A percentile compares a stretch with the other conserved stretches of the same genome.
phyloP scores from a whole-genome alignment of 2,888 invertebrate genomes.

The Andrena praecox region DNA sequence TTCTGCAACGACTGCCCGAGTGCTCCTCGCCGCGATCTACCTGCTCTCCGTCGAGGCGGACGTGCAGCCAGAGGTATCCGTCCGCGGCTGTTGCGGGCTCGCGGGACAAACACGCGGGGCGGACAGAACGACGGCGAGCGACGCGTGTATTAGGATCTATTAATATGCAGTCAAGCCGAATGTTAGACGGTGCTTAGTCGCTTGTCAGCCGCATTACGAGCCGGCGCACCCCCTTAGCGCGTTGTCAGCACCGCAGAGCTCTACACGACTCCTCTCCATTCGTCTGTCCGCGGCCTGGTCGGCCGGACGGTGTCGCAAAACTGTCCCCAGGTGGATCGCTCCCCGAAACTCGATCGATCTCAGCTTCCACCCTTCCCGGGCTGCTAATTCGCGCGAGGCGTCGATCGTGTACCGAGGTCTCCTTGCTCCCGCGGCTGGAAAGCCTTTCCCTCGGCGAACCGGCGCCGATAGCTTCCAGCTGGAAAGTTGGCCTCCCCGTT shows the following conservation, averaged over 20 bases:
- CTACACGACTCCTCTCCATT: slow-evolving; percentile 57
- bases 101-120: slow-evolving; percentile 67
- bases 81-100: slow-evolving; percentile 61
- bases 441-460: neutral
- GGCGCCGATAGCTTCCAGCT: neutral
- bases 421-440: neutral
- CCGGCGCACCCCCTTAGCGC: slow-evolving; percentile 62
- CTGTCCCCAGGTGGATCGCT: slow-evolving; percentile 29
- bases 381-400: no score
- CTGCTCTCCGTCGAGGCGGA: neutral
- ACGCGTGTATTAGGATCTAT: slow-evolving; percentile 76
- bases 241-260: slow-evolving; percentile 59
- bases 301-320: slow-evolving; percentile 34
- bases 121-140: slow-evolving; percentile 71
- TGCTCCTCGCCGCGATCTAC: no score
- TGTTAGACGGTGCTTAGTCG: slow-evolving; percentile 79
- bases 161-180: slow-evolving; percentile 79
- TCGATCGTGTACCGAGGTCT: no score
- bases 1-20: neutral
- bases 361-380: neutral
- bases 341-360: neutral
- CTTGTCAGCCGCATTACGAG: slow-evolving; percentile 79
- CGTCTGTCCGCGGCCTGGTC: slow-evolving; percentile 56
- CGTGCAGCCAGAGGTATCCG: neutral
- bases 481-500: neutral